phyloP scores from a whole-genome alignment of 2,113 vertebrate genomes.

The Menura novaehollandiae region DNA sequence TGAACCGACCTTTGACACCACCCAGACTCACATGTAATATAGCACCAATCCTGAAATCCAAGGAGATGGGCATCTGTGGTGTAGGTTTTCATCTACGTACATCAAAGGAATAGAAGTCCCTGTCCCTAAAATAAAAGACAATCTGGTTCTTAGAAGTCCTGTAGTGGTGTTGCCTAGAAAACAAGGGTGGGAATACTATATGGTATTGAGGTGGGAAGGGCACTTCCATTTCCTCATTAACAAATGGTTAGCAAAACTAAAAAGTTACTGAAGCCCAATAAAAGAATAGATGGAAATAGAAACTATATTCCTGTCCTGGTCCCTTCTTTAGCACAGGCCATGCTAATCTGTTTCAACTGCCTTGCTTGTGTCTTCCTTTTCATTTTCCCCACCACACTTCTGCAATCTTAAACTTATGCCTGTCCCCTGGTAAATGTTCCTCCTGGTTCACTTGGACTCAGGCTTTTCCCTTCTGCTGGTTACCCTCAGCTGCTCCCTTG shows the following conservation, averaged over 20 bases:
- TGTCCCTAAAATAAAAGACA: not conserved
- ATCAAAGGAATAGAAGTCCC: not conserved
- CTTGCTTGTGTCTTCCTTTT: not conserved
- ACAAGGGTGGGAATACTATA: not conserved
- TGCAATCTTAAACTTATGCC: not conserved
- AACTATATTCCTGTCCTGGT: not conserved
- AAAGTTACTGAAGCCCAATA: not conserved
- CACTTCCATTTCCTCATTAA: not conserved
- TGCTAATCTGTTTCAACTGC: not conserved
- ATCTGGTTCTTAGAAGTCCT: not conserved
- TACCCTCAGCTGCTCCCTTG: not conserved
- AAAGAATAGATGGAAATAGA: not conserved
- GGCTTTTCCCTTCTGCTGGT: not conserved
- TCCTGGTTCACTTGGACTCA: not conserved
- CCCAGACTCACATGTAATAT: not conserved
- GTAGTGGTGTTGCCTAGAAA: not conserved
- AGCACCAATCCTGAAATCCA: not conserved
- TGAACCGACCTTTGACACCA: not conserved
- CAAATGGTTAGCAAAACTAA: not conserved
- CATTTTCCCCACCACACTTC: not conserved
- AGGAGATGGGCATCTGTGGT: not conserved
- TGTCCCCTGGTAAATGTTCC: not conserved
- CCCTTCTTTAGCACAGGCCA: not conserved
- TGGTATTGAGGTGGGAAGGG: not conserved
- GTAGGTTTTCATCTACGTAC: not conserved